phyloP scores from a whole-genome alignment of 2,797 vertebrate genomes.

The Notoglanidium macrostoma region DNA sequence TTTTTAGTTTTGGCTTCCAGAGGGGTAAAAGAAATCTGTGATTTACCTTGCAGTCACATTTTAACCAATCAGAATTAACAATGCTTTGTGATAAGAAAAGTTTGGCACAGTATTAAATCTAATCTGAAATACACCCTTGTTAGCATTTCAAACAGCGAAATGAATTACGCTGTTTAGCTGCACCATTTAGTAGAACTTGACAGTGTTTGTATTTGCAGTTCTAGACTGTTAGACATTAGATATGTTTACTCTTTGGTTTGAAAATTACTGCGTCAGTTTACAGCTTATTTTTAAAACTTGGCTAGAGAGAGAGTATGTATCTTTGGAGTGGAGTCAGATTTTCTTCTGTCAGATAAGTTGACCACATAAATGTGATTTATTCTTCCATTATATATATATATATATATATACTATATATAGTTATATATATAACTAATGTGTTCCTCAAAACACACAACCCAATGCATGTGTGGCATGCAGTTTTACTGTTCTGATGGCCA shows the following conservation, averaged over 20 bases:
- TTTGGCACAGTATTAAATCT: neutral
- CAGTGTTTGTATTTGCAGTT: slow-evolving; percentile 4
- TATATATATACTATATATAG: neutral
- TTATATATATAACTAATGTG: neutral
- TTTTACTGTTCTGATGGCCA: neutral
- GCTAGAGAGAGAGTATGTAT: neutral
- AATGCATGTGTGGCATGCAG: neutral
- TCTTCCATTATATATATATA: neutral
- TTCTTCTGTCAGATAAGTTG: slow-evolving; percentile 10
- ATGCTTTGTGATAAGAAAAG: neutral
- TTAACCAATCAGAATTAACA: neutral
- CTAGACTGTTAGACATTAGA: slow-evolving; percentile 5
- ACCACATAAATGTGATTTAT: slow-evolving; percentile 5
- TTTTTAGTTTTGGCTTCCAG: too few relatives aligned
- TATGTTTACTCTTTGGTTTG: slow-evolving; percentile 21
- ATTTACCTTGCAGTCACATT: neutral
- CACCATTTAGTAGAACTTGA: neutral
- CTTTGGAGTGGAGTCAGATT: slow-evolving; percentile 7
- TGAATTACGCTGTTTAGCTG: neutral
- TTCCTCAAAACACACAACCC: neutral
- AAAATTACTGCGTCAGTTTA: slow-evolving; percentile 34
- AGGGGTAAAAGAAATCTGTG: neutral
- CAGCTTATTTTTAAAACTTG: slow-evolving; percentile 24
- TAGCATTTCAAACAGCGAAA: neutral
- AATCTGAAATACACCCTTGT: neutral